Evolutionary conservation across 1,140 invertebrate genomes (phyloP).

Genomic region (Ctenoplectra terminalis): DNA sequence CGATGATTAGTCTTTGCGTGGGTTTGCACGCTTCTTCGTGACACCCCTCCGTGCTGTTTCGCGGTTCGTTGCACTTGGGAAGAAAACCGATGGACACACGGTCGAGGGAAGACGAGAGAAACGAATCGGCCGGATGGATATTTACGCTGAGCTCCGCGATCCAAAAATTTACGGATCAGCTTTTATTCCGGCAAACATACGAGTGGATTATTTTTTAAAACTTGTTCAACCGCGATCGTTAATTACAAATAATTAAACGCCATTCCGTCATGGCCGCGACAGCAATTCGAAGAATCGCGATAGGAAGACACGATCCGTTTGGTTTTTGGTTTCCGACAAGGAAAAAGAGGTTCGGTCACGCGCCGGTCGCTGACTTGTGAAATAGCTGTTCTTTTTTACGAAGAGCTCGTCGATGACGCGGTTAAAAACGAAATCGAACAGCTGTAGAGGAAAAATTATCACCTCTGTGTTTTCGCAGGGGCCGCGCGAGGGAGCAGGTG

Average conservation of each 20-base stretch:
- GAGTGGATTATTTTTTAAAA: no score
- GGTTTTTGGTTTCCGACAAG: no score
- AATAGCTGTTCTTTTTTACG: background rate
- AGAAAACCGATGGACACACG: conserved; percentile 36
- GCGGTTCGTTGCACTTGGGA: conserved; percentile 62
- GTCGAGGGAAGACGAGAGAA: conserved; percentile 22
- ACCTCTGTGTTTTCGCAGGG: conserved; percentile 56
- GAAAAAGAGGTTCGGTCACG: no score
- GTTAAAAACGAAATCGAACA: conserved; percentile 64
- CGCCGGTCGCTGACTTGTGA: background rate
- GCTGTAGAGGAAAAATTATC: conserved; percentile 72
- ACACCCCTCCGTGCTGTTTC: conserved; percentile 52
- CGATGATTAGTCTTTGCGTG: conserved; percentile 66
- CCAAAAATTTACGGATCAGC: no score
- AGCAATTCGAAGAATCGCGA: no score
- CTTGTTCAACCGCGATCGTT: no score
- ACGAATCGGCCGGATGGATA: background rate
- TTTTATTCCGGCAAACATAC: no score
- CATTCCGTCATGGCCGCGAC: no score
- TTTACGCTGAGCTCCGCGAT: no score
- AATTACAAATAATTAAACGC: no score
- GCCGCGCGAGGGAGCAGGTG: conserved; percentile 57
- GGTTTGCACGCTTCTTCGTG: conserved; percentile 61
- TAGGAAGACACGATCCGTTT: no score
- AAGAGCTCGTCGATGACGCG: conserved; percentile 47